Evolutionary conservation across 2,113 vertebrate genomes (phyloP), one percentile per base, ranked within the genome.

Genomic region (Campylorhamphus procurvoides): DNA sequence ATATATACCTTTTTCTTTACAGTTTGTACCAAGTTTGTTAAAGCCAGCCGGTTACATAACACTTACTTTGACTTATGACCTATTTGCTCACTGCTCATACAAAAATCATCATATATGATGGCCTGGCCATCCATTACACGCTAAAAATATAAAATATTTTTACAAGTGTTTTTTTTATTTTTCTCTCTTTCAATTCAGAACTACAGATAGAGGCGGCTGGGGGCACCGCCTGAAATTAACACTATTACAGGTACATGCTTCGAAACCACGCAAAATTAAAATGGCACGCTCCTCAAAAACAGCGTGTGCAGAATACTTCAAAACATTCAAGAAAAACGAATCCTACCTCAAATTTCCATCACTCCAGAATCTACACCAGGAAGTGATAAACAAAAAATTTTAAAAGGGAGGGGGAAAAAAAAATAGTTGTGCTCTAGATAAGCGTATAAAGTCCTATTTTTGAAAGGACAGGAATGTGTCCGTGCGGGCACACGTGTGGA

Each of bases 11-110:
- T 67, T 55, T 53, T 86, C 69, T 85, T 85, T 52, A 74, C 64
- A 93, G 66, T 90, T 60, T 7, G 5, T 39, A 90, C 66, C 71
- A 97, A 97, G 94, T 96, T 96, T 95, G 35, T 69, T 50, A n/a
- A 95, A 94, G 37, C 81, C 77, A 95, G 53, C 12, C 79, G 77
- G 92, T 97, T 97, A 96, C 74, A 24, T 97, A 97, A 97, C 71
- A 81, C 59, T 91, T 77, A 92, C 69, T 96, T 89, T 84, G 90
- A 96, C 90, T 96, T 95, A 75, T 5, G 84, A 95, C 89, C 92
- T 92, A 94, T 97, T 89, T 93, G 93, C 56, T 94, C 52, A 52
- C 60, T 9, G 56, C 53, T 91, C 68, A 40, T 28, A 91, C 6
- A 84, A 72, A 85, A 87, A 84, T 8, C 27, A 89, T 47, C 73